phyloP scores from a whole-genome alignment of 2,797 vertebrate genomes.

The Poecilia wingei region DNA sequence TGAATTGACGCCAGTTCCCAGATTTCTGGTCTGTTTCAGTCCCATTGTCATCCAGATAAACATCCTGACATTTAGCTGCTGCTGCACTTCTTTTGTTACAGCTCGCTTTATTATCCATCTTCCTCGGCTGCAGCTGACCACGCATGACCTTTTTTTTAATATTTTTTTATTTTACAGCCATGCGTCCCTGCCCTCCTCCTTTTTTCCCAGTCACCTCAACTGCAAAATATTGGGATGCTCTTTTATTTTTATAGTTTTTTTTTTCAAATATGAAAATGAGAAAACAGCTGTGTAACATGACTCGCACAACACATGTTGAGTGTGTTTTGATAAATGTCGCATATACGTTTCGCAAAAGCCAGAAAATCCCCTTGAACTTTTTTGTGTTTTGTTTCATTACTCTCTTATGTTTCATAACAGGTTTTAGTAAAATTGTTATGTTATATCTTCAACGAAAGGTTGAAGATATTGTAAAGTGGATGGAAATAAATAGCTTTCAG shows the following conservation, averaged over 20 bases:
- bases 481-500: not conserved
- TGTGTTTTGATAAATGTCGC: not conserved
- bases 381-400: not conserved
- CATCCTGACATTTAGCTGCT: slow-evolving; percentile 75
- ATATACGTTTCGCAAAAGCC: not conserved
- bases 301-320: not conserved
- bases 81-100: slow-evolving; percentile 82
- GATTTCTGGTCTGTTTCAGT: slow-evolving; percentile 59
- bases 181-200: slow-evolving; percentile 42
- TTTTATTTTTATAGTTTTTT: not conserved
- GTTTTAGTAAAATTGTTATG: no score
- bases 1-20: slow-evolving; percentile 42
- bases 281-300: not conserved
- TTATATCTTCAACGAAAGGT: not conserved
- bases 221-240: slow-evolving; percentile 27
- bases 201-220: slow-evolving; percentile 35
- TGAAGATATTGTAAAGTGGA: not conserved
- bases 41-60: slow-evolving; percentile 74
- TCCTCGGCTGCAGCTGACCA: slow-evolving; percentile 71
- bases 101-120: slow-evolving; percentile 57
- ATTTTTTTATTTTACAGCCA: slow-evolving; percentile 35
- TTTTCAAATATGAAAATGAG: not conserved
- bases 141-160: slow-evolving; percentile 50
- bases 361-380: not conserved
- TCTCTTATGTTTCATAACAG: no score